Conservation (phyloP, 2,888 invertebrate genomes). For the Idaea aversata region DNA sequence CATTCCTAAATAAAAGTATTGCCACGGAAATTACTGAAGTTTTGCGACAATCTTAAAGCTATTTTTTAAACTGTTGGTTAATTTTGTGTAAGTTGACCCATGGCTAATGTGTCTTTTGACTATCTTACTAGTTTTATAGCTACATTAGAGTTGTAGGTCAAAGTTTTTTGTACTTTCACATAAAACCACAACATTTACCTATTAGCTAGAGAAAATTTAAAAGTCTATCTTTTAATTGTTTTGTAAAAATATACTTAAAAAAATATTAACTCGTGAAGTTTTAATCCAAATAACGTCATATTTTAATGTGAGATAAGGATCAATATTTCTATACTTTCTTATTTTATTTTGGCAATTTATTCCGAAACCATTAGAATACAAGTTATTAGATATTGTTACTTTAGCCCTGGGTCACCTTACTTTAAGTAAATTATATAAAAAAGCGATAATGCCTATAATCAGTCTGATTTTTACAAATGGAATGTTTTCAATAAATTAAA, state of each 20-base stretch:
- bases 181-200: too few species aligned
- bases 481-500: conserved; percentile 43
- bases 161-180: too few species aligned
- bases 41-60: background rate
- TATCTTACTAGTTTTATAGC: too few species aligned
- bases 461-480: conserved; percentile 60
- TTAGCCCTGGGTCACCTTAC: background rate
- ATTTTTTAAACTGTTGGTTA: background rate
- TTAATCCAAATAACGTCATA: background rate
- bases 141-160: too few species aligned
- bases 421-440: background rate
- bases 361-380: background rate
- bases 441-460: conserved; percentile 38
- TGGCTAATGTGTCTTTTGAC: background rate
- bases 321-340: background rate
- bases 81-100: background rate
- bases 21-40: background rate
- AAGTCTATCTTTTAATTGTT: too few species aligned
- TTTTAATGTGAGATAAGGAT: background rate
- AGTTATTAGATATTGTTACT: background rate
- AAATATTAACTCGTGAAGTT: background rate
- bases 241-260: too few species aligned
- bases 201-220: too few species aligned
- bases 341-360: too few species aligned
- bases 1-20: too few species aligned